These are phyloP conservation scores for Falco columbarius DNA, from an alignment of 2,797 vertebrate genomes.

Conservation along the genomic window DNA sequence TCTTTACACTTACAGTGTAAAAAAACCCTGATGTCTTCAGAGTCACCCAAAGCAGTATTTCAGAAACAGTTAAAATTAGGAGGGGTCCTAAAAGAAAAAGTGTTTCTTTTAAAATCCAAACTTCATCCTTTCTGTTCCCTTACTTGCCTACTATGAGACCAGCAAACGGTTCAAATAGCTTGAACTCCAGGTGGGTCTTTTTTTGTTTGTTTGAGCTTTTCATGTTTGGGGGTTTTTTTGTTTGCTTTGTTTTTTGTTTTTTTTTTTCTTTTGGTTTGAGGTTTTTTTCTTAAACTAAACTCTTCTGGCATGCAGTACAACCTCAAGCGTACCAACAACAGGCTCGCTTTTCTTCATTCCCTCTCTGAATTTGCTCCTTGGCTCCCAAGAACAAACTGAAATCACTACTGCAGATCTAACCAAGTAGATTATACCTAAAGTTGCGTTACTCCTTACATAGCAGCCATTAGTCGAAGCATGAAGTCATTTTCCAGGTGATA, in stretches of 20 bases:
- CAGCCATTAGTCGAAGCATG: background rate
- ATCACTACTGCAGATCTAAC: background rate
- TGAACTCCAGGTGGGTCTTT: background rate
- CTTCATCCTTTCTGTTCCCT: background rate
- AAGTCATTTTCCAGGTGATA: background rate
- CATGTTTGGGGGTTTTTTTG: no score
- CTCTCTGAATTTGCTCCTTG: accelerated
- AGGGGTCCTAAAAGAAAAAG: background rate
- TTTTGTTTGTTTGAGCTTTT: no score
- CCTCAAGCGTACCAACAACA: background rate
- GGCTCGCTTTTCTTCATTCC: background rate
- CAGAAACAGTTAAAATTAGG: background rate
- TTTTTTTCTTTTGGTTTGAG: background rate
- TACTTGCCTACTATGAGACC: background rate
- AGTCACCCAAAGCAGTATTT: background rate
- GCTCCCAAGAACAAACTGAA: background rate
- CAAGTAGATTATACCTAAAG: background rate
- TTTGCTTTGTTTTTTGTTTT: no score
- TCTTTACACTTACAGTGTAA: background rate
- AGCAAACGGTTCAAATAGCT: background rate
- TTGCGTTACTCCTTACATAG: background rate
- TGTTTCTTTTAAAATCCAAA: background rate
- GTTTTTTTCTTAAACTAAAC: background rate
- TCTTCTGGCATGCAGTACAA: background rate
- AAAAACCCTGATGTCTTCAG: background rate